Evolutionary conservation across 2,797 vertebrate genomes (phyloP).

Genomic region (Sebastes hubbsi): DNA sequence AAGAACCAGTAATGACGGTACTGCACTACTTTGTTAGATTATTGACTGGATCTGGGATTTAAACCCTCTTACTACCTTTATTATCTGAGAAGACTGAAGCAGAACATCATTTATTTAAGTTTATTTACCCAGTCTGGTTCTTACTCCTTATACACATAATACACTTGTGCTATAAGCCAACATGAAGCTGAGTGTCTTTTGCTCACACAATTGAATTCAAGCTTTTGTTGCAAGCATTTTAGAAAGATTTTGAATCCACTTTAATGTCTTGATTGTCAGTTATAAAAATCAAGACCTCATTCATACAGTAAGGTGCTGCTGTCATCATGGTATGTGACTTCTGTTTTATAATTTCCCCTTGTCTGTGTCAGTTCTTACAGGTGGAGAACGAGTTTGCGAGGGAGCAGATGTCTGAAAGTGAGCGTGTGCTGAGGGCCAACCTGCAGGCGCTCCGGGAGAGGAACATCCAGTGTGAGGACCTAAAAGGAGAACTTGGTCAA

Average conservation of each 20-base stretch:
- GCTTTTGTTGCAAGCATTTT: background rate
- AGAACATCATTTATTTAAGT: background rate
- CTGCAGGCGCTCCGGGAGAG: constrained; percentile 84
- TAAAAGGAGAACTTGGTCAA: constrained; percentile 78
- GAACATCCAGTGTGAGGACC: constrained; percentile 86
- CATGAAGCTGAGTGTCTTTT: background rate
- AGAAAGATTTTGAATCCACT: background rate
- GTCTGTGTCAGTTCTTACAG: constrained; percentile 86
- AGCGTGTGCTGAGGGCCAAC: constrained; percentile 79
- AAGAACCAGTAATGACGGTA: too few relatives aligned
- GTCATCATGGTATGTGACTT: background rate
- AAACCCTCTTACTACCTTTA: background rate
- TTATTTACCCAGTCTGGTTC: background rate
- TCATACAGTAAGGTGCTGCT: background rate
- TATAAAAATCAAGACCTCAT: background rate
- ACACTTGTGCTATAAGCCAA: background rate
- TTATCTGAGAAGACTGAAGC: background rate
- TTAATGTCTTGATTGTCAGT: background rate
- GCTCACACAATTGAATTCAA: background rate
- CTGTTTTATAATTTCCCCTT: background rate
- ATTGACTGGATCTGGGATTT: background rate
- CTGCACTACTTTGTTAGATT: background rate
- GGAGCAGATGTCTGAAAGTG: constrained; percentile 87
- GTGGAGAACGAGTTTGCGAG: constrained; percentile 87
- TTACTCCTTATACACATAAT: background rate